Base-by-base conservation (phyloP, 2,888 invertebrate species). In the Hemicrepidius hirtus region DNA sequence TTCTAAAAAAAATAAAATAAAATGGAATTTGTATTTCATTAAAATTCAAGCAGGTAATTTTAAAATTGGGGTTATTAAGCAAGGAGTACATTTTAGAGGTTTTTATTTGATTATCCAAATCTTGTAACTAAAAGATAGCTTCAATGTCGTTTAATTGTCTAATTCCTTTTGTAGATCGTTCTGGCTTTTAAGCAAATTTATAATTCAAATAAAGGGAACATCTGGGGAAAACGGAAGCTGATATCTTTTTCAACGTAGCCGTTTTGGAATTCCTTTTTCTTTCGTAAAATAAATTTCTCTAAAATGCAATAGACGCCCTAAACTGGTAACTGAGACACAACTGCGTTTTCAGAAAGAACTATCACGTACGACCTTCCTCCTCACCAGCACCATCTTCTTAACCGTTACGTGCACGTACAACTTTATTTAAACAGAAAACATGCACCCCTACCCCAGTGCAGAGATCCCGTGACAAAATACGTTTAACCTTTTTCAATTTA, bases 381-480 rank as follows among this genome's bases (percentile, higher is more conserved):
- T 55, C 68, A 53, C 20, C 40, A 69, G 66, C 72, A 50, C 67
- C 75, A 69, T 72, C 74, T 66, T 63, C 72, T 68, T 74, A 68
- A 59, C 68, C 60, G 68, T 72, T 71, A 80, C 76, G 74, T 78
- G 80, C 80, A 80, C 80, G 80, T 81, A 80, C 80, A 79, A 80
- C 81, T 82, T 80, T 82, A 82, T 82, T 81, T 80, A 81, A 80
- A 79, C 79, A 78, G 78, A 77, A 79, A 78, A 78, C 81, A 78
- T 77, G 77, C 73, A 68, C 57, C 78, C 76, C 60, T 41, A 72
- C 71, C 60, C 59, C 60, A 68, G 67, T 55, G 71, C 55, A 66
- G 66, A 70, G 78, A 75, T 74, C 75, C 73, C 74, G 76, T 75
- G 76, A 79, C 76, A 76, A 80, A 80, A 80, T 78, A 78, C 76